Conservation (phyloP, 1,140 invertebrate species). For the Callitettix versicolor region DNA sequence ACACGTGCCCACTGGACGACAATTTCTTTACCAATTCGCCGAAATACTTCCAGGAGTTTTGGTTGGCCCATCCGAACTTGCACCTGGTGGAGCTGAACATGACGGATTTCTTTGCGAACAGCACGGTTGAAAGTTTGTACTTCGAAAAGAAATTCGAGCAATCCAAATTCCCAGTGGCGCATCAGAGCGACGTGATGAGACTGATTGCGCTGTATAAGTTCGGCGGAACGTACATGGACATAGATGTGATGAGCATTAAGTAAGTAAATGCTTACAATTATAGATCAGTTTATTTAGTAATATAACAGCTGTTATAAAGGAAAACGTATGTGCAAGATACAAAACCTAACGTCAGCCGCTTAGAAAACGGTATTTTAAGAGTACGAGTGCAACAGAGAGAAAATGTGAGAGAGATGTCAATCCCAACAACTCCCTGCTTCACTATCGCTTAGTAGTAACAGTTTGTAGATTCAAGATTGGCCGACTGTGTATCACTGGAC, state of each 20-base stretch:
- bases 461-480: too few species aligned
- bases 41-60: slow-evolving; percentile 27
- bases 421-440: too few species aligned
- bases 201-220: slow-evolving; percentile 61
- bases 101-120: slow-evolving; percentile 41
- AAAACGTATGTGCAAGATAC: too few species aligned
- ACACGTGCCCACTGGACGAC: slow-evolving; percentile 9
- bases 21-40: slow-evolving; percentile 5
- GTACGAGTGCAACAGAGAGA: too few species aligned
- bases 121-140: slow-evolving; percentile 49
- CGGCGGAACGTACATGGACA: slow-evolving; percentile 64
- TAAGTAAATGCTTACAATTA: slow-evolving; percentile 19
- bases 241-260: slow-evolving; percentile 58
- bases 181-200: slow-evolving; percentile 55
- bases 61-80: slow-evolving; percentile 46
- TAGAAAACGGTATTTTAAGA: too few species aligned
- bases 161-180: slow-evolving; percentile 42
- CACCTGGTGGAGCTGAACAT: slow-evolving; percentile 42
- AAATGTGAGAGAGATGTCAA: too few species aligned
- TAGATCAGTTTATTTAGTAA: too few species aligned
- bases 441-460: too few species aligned
- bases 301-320: too few species aligned
- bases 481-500: too few species aligned
- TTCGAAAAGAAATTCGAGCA: slow-evolving; percentile 37
- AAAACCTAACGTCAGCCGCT: too few species aligned